Base-by-base conservation (phyloP, 2,888 invertebrate species). In the Galerucella pusilla region DNA sequence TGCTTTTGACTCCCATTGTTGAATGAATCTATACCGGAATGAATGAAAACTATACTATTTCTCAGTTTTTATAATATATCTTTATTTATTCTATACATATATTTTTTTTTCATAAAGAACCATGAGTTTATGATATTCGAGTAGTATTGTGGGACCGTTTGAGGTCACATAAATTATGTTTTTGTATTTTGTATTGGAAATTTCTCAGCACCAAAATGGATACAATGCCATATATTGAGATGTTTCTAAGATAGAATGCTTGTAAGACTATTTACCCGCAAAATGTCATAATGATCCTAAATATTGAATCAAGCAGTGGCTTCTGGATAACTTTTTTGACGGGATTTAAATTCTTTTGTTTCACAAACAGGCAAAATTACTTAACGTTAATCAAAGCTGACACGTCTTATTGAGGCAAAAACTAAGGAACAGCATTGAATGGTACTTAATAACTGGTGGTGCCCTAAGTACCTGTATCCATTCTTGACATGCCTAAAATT, bases 161-260 rank as follows among this genome's bases (percentile, higher is more conserved):
- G 86, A 85, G 86, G 86, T 85, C 83, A 81, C 84, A 85, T 86
- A 86, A 86, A 85, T 85, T 82, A 82, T 80, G 81, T 81, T 82
- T 81, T 80, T 78, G 80, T 79, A 74, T n/a, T 46, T 65, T 65
- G 3, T 28, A 16, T 46, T 45, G 49, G 71, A 73, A 67, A 75
- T 75, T 75, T 75, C 72, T 73, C 66, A 70, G 75, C 73, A 65
- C 71, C 71, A 68, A 70, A 35, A 65, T 74, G 72, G 10, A 42
- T n/a, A 65, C 64, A 65, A 65, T 65, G 46, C 64, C 11, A 35
- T 16, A 71, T 72, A 78, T 73, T 75, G 74, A 78, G 70, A 75
- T 76, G 75, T 74, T 77, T 66, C 16, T 54, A 57, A 54, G 25
- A 57, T 25, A 65, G 16, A 65, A 65, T 69, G 66, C 70, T 67